phyloP scores from a whole-genome alignment of 2,888 invertebrate species.

The Zootermopsis nevadensis region DNA sequence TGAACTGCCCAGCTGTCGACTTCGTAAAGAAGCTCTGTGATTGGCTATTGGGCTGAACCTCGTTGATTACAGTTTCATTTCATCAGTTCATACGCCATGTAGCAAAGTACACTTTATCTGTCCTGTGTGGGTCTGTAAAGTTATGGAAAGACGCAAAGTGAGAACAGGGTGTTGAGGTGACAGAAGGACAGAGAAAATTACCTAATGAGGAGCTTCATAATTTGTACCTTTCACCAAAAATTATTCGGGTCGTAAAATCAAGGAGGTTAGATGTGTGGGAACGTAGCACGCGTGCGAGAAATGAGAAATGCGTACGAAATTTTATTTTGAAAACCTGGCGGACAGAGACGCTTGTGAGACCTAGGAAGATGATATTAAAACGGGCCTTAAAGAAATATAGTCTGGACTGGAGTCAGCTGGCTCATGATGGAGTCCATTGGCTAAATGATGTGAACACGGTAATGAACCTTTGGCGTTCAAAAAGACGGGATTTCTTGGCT shows the following conservation, averaged over 20 bases:
- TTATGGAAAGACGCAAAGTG: not conserved
- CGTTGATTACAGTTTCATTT: no score
- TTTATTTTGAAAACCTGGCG: not conserved
- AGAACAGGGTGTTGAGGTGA: not conserved
- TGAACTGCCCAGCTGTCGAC: no score
- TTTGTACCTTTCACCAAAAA: not conserved
- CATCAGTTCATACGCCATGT: no score
- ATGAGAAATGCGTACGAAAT: not conserved
- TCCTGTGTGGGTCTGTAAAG: no score
- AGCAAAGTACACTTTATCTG: no score
- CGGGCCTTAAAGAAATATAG: not conserved
- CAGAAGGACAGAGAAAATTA: not conserved
- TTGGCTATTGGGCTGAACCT: no score
- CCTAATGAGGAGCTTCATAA: not conserved
- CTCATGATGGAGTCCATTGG: not conserved
- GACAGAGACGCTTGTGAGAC: not conserved
- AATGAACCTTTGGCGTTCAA: not conserved
- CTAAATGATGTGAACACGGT: not conserved
- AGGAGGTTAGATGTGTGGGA: not conserved
- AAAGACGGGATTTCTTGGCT: not conserved
- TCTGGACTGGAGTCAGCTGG: not conserved
- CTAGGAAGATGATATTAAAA: not conserved
- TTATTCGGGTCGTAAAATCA: not conserved
- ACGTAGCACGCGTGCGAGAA: not conserved
- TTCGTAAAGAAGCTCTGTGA: no score